Conservation (phyloP, 2,113 vertebrate species). For the Hippoglossus stenolepis region DNA sequence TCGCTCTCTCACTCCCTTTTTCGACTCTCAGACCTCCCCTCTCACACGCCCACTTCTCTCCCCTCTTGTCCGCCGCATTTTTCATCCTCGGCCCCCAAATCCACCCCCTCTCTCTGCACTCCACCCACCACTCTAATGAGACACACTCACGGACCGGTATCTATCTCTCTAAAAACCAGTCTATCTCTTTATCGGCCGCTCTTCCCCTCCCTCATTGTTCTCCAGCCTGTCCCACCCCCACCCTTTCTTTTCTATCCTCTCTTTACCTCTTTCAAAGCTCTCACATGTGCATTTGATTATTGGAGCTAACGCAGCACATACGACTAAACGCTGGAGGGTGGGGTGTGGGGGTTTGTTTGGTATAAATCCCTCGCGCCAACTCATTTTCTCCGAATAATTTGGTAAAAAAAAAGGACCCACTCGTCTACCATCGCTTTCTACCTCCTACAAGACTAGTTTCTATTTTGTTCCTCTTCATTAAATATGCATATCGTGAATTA, state of each 20-base stretch:
- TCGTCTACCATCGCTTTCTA: slow-evolving; percentile 11
- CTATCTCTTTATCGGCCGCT: slow-evolving; percentile 63
- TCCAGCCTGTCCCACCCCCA: slow-evolving; percentile 25
- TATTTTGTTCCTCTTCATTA: slow-evolving; percentile 12
- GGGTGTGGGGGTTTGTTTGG: slow-evolving; percentile 53
- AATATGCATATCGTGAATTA: background rate
- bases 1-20: slow-evolving; percentile 52
- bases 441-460: background rate
- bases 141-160: slow-evolving; percentile 60
- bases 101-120: slow-evolving; percentile 15
- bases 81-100: slow-evolving; percentile 35
- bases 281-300: slow-evolving; percentile 76
- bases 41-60: slow-evolving; percentile 38
- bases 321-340: slow-evolving; percentile 48
- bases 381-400: slow-evolving; percentile 44
- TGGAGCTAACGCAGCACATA: slow-evolving; percentile 66
- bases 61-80: slow-evolving; percentile 4
- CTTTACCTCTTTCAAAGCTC: slow-evolving; percentile 49
- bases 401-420: slow-evolving; percentile 37
- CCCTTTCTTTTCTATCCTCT: slow-evolving; percentile 28
- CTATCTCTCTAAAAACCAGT: slow-evolving; percentile 46
- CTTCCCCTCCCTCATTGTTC: slow-evolving; percentile 40
- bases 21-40: slow-evolving; percentile 18
- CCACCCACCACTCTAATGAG: slow-evolving; percentile 52
- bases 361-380: slow-evolving; percentile 38